phyloP scores from a whole-genome alignment of 2,113 vertebrate species.

The Holacanthus passer region DNA sequence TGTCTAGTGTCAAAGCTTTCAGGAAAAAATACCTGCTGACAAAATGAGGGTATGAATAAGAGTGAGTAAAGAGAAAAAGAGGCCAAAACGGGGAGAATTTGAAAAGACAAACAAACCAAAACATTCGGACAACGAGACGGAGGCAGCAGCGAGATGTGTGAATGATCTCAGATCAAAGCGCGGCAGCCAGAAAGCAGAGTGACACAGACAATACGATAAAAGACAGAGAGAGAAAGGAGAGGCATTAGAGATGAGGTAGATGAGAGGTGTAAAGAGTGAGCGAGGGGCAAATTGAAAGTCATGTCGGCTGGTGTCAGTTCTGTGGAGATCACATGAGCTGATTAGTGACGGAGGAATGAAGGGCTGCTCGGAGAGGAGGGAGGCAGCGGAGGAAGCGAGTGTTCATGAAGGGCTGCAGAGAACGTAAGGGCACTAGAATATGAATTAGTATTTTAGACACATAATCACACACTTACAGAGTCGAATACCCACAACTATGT shows the following conservation, averaged over 20 bases:
- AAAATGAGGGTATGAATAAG: slow-evolving; percentile 5
- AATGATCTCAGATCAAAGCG: slow-evolving; percentile 19
- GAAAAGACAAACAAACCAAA: slow-evolving; percentile 11
- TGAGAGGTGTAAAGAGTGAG: slow-evolving; percentile 9
- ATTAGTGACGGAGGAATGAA: slow-evolving; percentile 24
- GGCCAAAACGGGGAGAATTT: not conserved
- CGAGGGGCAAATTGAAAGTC: slow-evolving; percentile 38
- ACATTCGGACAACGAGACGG: not conserved
- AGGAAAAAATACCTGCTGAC: not conserved
- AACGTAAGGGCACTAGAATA: not conserved
- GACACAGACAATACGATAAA: slow-evolving; percentile 31
- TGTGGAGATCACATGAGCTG: slow-evolving; percentile 32
- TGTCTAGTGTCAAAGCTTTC: slow-evolving; percentile 3
- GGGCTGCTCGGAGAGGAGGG: not conserved
- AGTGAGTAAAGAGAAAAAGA: slow-evolving; percentile 16
- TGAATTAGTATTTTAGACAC: slow-evolving; percentile 14
- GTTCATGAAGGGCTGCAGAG: slow-evolving; percentile 31
- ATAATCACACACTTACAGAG: not conserved
- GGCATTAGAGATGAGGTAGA: slow-evolving; percentile 19
- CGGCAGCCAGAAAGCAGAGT: slow-evolving; percentile 17
- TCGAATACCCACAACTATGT: not conserved
- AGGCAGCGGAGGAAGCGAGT: not conserved
- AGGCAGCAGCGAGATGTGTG: not conserved
- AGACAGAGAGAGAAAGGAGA: slow-evolving; percentile 14
- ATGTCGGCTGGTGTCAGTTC: slow-evolving; percentile 26